Conservation (phyloP, 2,113 vertebrate genomes). For the Onychostoma macrolepis region DNA sequence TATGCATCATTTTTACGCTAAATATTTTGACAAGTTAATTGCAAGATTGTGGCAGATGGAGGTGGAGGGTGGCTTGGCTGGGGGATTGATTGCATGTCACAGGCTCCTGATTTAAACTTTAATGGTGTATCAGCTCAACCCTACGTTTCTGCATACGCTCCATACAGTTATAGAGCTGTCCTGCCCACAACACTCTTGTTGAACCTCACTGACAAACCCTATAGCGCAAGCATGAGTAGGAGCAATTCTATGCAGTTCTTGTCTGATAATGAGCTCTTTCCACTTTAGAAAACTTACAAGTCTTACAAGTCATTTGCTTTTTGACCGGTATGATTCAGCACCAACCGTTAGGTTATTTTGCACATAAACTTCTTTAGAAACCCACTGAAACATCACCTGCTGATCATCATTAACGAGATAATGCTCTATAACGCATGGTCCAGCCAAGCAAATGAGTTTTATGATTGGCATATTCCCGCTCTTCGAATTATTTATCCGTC, state of each 20-base stretch:
- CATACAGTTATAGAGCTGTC: conserved; percentile 53
- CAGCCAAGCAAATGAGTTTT: conserved; percentile 7
- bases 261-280: conserved; percentile 53
- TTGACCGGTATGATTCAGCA: conserved; percentile 7
- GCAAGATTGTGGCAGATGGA: conserved; percentile 48
- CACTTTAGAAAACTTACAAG: conserved; percentile 40
- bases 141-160: conserved; percentile 45
- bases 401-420: conserved; percentile 35
- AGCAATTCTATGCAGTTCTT: conserved; percentile 33
- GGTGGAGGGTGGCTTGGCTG: conserved; percentile 32
- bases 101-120: conserved; percentile 57
- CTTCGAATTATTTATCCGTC: conserved; percentile 32
- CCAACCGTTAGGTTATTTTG: neutral
- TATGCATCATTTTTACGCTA: conserved; percentile 45
- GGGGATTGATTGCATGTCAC: conserved; percentile 52
- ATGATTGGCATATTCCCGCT: conserved; percentile 41
- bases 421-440: conserved; percentile 5
- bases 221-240: conserved; percentile 49
- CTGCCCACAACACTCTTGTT: conserved; percentile 45
- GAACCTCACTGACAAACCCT: conserved; percentile 56
- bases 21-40: conserved; percentile 60
- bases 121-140: conserved; percentile 51
- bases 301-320: conserved; percentile 1
- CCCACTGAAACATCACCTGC: neutral
- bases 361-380: neutral